Conservation (phyloP, 2,113 vertebrate species). For the Pygoscelis antarcticus region DNA sequence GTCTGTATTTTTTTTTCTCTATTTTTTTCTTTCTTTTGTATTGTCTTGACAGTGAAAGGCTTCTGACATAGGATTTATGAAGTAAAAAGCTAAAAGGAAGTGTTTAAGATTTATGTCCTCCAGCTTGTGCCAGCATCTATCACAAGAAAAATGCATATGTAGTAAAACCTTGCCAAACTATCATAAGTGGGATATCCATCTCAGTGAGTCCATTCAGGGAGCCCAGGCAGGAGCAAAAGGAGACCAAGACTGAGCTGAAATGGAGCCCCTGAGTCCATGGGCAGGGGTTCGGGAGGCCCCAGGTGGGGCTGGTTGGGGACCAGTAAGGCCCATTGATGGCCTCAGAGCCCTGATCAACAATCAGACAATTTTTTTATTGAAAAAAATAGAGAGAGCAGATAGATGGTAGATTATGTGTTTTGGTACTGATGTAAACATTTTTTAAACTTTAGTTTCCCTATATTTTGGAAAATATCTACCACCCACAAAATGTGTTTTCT, state of each 20-base stretch:
- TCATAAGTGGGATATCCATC: neutral
- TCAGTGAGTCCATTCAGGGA: neutral
- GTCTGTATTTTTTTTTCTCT: accelerated
- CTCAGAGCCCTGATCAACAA: neutral
- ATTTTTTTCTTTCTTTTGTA: accelerated
- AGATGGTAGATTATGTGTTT: neutral
- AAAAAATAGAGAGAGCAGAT: neutral
- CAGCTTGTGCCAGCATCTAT: neutral
- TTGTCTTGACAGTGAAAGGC: neutral
- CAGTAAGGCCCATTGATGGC: neutral
- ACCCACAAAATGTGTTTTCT: neutral
- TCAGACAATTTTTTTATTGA: neutral
- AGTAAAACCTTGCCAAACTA: neutral
- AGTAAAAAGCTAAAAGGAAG: neutral
- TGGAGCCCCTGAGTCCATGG: neutral
- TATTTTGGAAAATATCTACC: neutral
- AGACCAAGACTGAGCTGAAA: neutral
- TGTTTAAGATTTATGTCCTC: neutral
- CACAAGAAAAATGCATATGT: neutral
- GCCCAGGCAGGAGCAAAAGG: neutral
- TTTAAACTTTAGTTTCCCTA: neutral
- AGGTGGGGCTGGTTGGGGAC: accelerated
- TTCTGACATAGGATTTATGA: neutral
- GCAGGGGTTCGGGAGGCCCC: accelerated
- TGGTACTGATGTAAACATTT: neutral